Conservation (phyloP, 1,140 invertebrate species). For the Drosophila trapezifrons region DNA sequence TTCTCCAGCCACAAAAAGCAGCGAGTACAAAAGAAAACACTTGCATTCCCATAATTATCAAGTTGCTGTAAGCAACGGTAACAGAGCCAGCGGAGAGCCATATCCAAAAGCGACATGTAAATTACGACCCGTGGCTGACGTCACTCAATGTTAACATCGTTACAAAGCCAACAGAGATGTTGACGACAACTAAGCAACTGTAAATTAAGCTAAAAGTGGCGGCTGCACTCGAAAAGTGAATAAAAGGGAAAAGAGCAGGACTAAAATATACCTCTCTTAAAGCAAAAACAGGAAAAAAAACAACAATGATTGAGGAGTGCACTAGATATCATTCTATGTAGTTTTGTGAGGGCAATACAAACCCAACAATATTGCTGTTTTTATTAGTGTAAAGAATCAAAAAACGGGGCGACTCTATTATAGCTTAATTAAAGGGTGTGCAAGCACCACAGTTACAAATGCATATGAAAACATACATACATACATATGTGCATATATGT, state of each 20-base stretch:
- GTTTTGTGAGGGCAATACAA: not conserved
- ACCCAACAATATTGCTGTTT: not conserved
- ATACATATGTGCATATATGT: not conserved
- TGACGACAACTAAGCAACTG: conserved; percentile 33
- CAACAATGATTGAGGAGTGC: too few species aligned
- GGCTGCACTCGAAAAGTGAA: conserved; percentile 12
- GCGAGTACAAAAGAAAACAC: conserved; percentile 29
- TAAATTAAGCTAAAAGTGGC: conserved; percentile 40
- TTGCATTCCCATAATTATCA: conserved; percentile 36
- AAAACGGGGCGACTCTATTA: conserved; percentile 6
- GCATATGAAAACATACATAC: too few species aligned
- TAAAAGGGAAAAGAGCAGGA: not conserved
- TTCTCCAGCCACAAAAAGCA: conserved; percentile 9
- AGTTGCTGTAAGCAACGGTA: conserved; percentile 16
- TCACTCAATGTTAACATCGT: conserved; percentile 50
- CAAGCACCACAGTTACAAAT: conserved; percentile 9
- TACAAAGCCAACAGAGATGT: conserved; percentile 23
- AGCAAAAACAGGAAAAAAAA: too few species aligned
- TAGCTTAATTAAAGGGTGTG: conserved; percentile 19
- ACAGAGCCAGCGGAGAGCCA: not conserved
- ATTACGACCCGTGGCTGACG: conserved; percentile 48
- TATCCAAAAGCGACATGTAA: conserved; percentile 27
- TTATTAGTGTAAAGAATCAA: not conserved
- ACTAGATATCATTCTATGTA: not conserved
- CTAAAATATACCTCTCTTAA: not conserved